Conservation (phyloP, 2,888 invertebrate genomes). For the Thalpophila matura region DNA sequence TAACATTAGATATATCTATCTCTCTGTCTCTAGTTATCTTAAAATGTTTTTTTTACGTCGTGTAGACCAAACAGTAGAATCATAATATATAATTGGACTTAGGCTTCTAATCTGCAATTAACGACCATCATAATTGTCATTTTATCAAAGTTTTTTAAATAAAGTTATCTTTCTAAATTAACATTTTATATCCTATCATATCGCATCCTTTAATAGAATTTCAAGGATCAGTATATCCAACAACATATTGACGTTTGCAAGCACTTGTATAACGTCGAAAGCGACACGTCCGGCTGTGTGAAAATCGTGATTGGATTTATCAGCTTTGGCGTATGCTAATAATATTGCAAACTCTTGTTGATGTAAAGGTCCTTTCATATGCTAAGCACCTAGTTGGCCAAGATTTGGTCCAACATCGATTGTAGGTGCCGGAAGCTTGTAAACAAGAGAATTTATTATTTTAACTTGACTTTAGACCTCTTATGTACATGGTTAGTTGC, state of each 20-base stretch:
- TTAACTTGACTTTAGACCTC: conserved; percentile 31
- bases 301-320: conserved; percentile 51
- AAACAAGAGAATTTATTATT: conserved; percentile 45
- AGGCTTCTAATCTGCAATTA: no score
- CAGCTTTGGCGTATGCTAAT: conserved; percentile 53
- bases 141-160: no score
- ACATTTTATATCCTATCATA: no score
- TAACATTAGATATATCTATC: no score
- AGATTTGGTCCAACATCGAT: conserved; percentile 10
- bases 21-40: no score
- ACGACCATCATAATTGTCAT: no score
- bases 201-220: no score
- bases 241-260: conserved; percentile 10
- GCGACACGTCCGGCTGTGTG: conserved; percentile 27
- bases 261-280: conserved; percentile 25
- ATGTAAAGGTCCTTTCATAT: conserved; percentile 50
- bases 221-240: conserved; percentile 3
- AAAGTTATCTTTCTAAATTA: neutral
- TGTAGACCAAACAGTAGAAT: no score
- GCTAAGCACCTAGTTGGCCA: conserved; percentile 34
- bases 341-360: conserved; percentile 35
- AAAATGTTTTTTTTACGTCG: no score
- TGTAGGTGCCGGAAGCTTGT: conserved; percentile 41
- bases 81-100: no score
- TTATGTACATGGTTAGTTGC: neutral